Evolutionary conservation across 2,797 vertebrate genomes (phyloP), one percentile per base, ranked within the genome.

Genomic region (Melanotaenia trifasciata): DNA sequence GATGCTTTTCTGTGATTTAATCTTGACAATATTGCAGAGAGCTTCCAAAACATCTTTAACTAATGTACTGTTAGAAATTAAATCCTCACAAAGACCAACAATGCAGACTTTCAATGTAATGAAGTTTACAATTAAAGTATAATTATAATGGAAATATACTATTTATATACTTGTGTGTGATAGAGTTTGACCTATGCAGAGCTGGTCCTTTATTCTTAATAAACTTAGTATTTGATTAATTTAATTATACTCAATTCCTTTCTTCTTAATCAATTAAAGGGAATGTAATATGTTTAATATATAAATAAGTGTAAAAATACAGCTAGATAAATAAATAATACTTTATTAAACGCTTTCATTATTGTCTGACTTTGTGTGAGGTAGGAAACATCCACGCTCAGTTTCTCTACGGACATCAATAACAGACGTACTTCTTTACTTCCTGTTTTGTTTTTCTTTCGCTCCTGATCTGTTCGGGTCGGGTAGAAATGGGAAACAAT

Each of bases 381-480:
- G 26, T 56, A 30, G 26, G 5, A 56, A 3, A 53, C 60, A 58
- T 32, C 30, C 7, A 10, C 2, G 38, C 5, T 22, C 6, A 0
- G 87, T 92, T 90, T 84, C 84, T 64, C 11, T 6, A 66, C 92
- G 93, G 91, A 92, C 26, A 77, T 60, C 86, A 92, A 89, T 91
- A 88, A 67, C 51, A 60, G 60, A 80, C 84, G 92, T 79, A 82
- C 89, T 10, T 0, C 3, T 3, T 16, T 18, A 71, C 89, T 93
- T 94, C 93, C 93, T 93, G 92, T 94, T 94, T 90, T 93, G 84
- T 89, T 91, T 92, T 81, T 89, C 65, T 59, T 64, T 79, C 66
- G 72, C 77, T 81, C 76, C 40, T 63, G 62, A 63, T 66, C 51
- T 67, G n/a, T 47, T 76, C n/a, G 58, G 68, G 3, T 80, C 67